These are phyloP conservation scores for Sisor rabdophorus DNA, from an alignment of 2,113 vertebrate genomes.

Conservation along the genomic window DNA sequence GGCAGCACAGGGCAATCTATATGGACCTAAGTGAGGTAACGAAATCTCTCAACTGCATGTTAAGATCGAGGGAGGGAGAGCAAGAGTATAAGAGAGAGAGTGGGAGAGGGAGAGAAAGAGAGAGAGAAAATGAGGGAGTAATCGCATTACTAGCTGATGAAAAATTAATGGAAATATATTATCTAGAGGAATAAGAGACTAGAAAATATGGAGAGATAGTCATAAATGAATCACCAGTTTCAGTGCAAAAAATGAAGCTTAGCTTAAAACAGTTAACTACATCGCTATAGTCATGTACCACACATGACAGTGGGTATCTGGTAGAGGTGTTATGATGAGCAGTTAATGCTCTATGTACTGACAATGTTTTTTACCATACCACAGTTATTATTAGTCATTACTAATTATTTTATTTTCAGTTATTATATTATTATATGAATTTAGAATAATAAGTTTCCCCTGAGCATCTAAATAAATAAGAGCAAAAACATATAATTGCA, in stretches of 20 bases:
- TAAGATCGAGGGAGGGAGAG: slow-evolving; percentile 64
- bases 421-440: neutral
- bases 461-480: neutral
- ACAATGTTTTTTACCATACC: too few relatives aligned
- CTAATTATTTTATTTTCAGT: neutral
- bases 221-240: slow-evolving; percentile 74
- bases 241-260: slow-evolving; percentile 53
- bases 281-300: neutral
- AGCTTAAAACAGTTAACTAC: slow-evolving; percentile 32
- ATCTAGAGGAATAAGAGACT: slow-evolving; percentile 72
- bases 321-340: neutral
- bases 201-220: slow-evolving; percentile 66
- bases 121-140: slow-evolving; percentile 71
- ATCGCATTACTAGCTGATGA: slow-evolving; percentile 78
- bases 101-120: slow-evolving; percentile 59
- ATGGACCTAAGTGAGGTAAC: slow-evolving; percentile 68
- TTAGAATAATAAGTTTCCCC: neutral
- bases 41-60: slow-evolving; percentile 68
- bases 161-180: slow-evolving; percentile 79
- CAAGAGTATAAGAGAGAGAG: slow-evolving; percentile 55
- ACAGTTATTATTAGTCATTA: neutral
- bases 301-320: neutral
- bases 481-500: neutral
- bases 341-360: neutral
- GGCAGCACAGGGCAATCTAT: slow-evolving; percentile 59